Base-by-base conservation (phyloP, 2,888 invertebrate species). In the Campaea margaritaria region DNA sequence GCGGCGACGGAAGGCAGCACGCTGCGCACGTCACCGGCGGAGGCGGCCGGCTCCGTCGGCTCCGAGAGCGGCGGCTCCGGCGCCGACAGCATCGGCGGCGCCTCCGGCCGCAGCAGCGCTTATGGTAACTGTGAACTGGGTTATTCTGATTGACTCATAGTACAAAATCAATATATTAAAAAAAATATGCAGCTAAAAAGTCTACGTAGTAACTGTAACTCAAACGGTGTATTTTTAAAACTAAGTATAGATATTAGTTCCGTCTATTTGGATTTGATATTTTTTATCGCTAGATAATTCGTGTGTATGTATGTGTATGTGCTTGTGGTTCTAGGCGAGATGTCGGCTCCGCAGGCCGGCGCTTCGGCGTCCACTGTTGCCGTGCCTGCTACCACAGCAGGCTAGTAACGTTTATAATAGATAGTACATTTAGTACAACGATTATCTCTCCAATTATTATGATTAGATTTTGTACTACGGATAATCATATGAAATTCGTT, bases 1-100 rank as follows among this genome's bases (percentile, higher is more conserved):
- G 98, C 98, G 9, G 98, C 98, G 0, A 98, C 98, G 0, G 98
- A 98, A 85, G 98, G 98, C 57, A 98, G 97, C 48, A 98, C 98
- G 0, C 93, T 98, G 63, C 95, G 98, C 64, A 90, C 93, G 31
- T 91, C 91, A 1, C 91, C 89, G 0, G 89, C 90, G 0, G 92
- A 91, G 59, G 79, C 86, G 1, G 86, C 88, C 28, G 91, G 91
- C 53, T 91, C 91, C 2, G 95, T 94, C 11, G 97, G 96, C 54
- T 97, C 96, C 11, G 98, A 98, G 82, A 97, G 97, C 85, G 98
- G 97, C 34, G 98, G 97, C 58, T 97, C 97, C 77, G 97, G 96
- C 28, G 97, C 97, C 27, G 98, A 98, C 80, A 98, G 97, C 78
- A 97, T 98, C 74, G 96, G 96, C 16, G 97, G 98, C n/a, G 97